These are phyloP conservation scores for Trichopoda pennipes DNA, from an alignment of 2,888 invertebrate genomes.

Conservation along the genomic window DNA sequence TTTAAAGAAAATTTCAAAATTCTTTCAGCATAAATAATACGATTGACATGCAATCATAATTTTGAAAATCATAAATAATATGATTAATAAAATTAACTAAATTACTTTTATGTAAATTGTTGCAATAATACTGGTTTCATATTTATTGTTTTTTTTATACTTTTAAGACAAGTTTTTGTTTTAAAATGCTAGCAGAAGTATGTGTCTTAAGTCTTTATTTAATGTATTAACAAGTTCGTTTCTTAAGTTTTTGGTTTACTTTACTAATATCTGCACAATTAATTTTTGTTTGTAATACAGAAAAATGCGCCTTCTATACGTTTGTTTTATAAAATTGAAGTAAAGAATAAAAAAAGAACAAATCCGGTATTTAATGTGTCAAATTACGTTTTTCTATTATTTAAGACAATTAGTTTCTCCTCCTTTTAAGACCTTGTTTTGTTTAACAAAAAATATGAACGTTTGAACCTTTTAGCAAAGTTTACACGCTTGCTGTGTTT, in stretches of 20 bases:
- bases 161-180: constrained; percentile 38
- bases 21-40: constrained; percentile 4
- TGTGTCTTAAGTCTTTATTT: constrained; percentile 41
- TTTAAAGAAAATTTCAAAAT: constrained; percentile 9
- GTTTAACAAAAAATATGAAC: constrained; percentile 7
- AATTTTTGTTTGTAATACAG: background rate
- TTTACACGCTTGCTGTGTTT: constrained; percentile 5
- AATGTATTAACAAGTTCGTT: constrained; percentile 31
- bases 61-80: constrained; percentile 52
- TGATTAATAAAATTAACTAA: constrained; percentile 28
- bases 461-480: constrained; percentile 40
- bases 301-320: constrained; percentile 23
- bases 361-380: constrained; percentile 67
- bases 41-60: constrained; percentile 47
- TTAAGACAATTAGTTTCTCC: constrained; percentile 17
- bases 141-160: background rate
- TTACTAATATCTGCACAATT: constrained; percentile 32
- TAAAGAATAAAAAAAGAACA: background rate
- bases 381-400: constrained; percentile 48
- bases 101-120: constrained; percentile 34
- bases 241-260: constrained; percentile 35
- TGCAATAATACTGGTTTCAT: constrained; percentile 33
- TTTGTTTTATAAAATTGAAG: background rate
- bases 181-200: background rate
- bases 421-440: constrained; percentile 25